Percentiles rank a stretch among this genome's conserved stretches.
These are phyloP conservation scores for Drosophila anceps DNA, from an alignment of 2,888 invertebrate genomes.

Conservation along the genomic window DNA sequence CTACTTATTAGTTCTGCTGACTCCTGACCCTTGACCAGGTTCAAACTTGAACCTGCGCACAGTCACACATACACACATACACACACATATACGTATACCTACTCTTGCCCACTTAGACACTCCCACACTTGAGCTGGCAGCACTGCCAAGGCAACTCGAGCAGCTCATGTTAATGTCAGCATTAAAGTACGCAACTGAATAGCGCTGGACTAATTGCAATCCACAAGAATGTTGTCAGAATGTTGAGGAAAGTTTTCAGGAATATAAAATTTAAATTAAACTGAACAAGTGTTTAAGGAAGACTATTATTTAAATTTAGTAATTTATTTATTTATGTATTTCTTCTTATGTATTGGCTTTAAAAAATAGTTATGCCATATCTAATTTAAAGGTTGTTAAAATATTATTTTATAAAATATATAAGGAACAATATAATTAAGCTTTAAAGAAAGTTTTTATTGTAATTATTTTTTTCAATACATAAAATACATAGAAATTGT, in stretches of 20 bases:
- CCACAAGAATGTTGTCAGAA: not conserved
- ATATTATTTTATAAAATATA: too few relatives aligned
- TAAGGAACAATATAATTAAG: too few relatives aligned
- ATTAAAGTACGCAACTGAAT: constrained; percentile 6
- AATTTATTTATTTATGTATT: not conserved
- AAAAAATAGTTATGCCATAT: too few relatives aligned
- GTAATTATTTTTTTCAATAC: too few relatives aligned
- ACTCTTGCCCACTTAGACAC: not conserved
- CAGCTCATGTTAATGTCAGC: constrained; percentile 9
- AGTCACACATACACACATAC: not conserved
- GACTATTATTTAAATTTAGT: not conserved
- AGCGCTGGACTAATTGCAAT: not conserved
- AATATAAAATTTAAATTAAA: not conserved
- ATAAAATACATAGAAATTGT: too few relatives aligned
- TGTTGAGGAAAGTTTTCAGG: not conserved
- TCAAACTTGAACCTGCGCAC: constrained; percentile 5
- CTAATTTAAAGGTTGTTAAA: too few relatives aligned
- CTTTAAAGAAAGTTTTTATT: too few relatives aligned
- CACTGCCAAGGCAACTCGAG: constrained; percentile 6
- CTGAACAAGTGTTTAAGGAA: not conserved
- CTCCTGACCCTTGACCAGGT: constrained; percentile 24
- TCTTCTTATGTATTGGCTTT: too few relatives aligned
- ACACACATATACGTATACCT: too few relatives aligned
- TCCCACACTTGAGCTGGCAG: not conserved
- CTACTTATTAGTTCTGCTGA: constrained; percentile 16